These are phyloP conservation scores for Drosophila elegans DNA, from an alignment of 1,140 invertebrate species.

Conservation along the genomic window DNA sequence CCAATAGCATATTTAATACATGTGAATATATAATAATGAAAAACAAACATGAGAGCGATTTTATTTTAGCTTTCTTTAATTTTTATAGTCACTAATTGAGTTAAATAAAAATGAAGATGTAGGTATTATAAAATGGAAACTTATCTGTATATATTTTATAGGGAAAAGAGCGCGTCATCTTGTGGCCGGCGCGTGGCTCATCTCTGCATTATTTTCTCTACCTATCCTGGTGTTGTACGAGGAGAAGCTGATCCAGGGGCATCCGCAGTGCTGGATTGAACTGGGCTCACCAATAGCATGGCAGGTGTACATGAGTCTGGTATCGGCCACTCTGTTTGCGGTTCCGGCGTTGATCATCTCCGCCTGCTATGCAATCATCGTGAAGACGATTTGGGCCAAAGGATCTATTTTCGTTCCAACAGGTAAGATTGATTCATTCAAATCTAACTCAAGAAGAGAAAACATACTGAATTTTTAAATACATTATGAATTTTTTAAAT, in stretches of 20 bases:
- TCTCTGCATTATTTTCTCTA: conserved; percentile 93
- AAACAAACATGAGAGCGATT: too few relatives aligned
- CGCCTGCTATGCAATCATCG: conserved; percentile 95
- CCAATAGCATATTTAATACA: too few relatives aligned
- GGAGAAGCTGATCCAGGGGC: conserved; percentile 90
- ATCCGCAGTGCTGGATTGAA: conserved; percentile 96
- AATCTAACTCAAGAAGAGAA: too few relatives aligned
- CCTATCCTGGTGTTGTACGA: conserved; percentile 94
- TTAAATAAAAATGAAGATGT: too few relatives aligned
- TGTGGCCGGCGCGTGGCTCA: conserved; percentile 92
- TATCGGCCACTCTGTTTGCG: conserved; percentile 93
- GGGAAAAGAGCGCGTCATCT: conserved; percentile 93
- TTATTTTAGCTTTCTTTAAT: too few relatives aligned
- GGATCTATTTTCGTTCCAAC: conserved; percentile 86
- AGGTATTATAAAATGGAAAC: too few relatives aligned
- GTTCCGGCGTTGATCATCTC: conserved; percentile 95
- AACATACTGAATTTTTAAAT: background rate
- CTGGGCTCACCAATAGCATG: conserved; percentile 90
- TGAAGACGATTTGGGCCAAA: conserved; percentile 96
- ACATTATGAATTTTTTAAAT: background rate
- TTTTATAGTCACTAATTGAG: too few relatives aligned
- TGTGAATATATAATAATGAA: too few relatives aligned
- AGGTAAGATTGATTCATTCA: conserved; percentile 37
- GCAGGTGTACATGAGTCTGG: conserved; percentile 95
- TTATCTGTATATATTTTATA: conserved; percentile 72